Base-by-base conservation (phyloP, 1,140 invertebrate genomes). In the Panagrolaimus sp. region DNA sequence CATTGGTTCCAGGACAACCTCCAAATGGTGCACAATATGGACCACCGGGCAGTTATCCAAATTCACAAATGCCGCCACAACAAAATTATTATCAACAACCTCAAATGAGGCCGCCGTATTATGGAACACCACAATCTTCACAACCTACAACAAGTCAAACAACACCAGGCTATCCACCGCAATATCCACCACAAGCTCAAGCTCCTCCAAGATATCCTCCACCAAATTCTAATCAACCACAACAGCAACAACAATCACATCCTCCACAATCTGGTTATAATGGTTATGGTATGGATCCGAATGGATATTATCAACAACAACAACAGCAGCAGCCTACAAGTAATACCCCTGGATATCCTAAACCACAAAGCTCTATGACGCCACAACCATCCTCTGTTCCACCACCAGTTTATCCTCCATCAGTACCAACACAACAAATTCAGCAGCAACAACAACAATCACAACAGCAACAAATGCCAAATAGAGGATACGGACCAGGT, bases 391-490 rank as follows among this genome's bases (percentile, higher is more conserved):
- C 42, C 4, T 44, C 45, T 9, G 63, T 44, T 38, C 9, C 25
- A 7, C 66, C 66, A 4, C 31, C 47, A 31, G 43, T 25, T 42
- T 67, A 72, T 38, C 72, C 65, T 13, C 23, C 48, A 8, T 62
- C 68, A n/a, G n/a, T 4, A 23, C 53, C 16, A n/a, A n/a, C n/a
- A n/a, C 67, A 73, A 8, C 67, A 65, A 23, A 53, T 44, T 11
- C 53, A 47, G 16, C 51, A 11, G 8, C 51, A 9, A 25, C 53
- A 47, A 13, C 51, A 11, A 16, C 51, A 9, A 25, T 53, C 46
- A 14, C 23, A n/a, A 45, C 68, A 65, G n/a, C 69, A 71, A 72
- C 69, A 72, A 31, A 46, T 53, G 67, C 67, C 70, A 38, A 63
- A 25, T 25, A 70, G 42, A 7, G 31, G 31, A 38, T 38, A 38